Base-by-base conservation (phyloP, 2,113 vertebrate species). In the Dasyornis broadbenti region DNA sequence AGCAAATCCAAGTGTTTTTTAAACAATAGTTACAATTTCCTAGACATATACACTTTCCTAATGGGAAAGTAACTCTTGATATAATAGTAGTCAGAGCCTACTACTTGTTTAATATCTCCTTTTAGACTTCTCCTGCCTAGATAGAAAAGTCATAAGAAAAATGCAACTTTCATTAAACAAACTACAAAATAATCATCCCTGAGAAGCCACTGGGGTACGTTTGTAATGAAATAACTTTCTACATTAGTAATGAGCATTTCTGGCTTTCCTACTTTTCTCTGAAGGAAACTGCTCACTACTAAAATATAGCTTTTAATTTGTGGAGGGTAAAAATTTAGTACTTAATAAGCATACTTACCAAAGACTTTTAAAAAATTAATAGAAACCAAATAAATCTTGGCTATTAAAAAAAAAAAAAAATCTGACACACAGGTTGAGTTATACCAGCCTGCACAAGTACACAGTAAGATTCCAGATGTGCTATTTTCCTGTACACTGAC, bases 381-480 rank as follows among this genome's bases (percentile, higher is more conserved):
- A 97, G 94, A 96, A 97, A 95, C 94, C 89, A 98, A 97, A 97
- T 98, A 97, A 98, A 98, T 97, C 96, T 96, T 97, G 71, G 92
- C 94, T 89, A 96, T 95, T 97, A 92, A 93, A 96, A 92, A 91
- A 94, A 86, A 94, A 86, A 86, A 94, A 64, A 94, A 73, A 92
- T 70, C 95, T 97, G 96, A 97, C 88, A 52, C 95, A 94, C 77
- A 97, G 89, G 94, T 97, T 97, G 98, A 97, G 96, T 98, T 98
- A 98, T 95, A 97, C 97, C 96, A 97, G 97, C 96, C 91, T 97
- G 89, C 78, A 79, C 44, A 77, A 97, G 96, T 96, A 95, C 96
- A 96, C 91, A 97, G 95, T 96, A 96, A 96, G 95, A 95, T 97
- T 97, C 98, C 98, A 97, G 98, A 98, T 98, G 97, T 98, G 96